Evolutionary conservation across 2,888 invertebrate genomes (phyloP).

Genomic region (Scotopteryx bipunctaria): DNA sequence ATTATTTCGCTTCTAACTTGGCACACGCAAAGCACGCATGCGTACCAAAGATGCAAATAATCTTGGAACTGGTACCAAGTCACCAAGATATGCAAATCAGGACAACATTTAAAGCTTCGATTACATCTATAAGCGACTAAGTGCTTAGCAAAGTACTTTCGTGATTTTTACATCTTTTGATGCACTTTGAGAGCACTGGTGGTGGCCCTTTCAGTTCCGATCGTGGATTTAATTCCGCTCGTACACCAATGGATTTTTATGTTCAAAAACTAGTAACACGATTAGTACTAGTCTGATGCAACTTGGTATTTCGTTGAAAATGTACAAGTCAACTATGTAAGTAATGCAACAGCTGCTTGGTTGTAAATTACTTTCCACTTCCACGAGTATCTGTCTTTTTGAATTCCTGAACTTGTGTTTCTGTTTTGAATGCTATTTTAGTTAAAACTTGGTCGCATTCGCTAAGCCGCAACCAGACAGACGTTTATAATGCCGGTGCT

Average conservation of each 20-base stretch:
- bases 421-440: slow-evolving; percentile 16
- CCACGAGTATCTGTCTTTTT: slow-evolving; percentile 12
- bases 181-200: too few species aligned
- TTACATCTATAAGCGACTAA: slow-evolving; percentile 2
- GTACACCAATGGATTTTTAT: too few species aligned
- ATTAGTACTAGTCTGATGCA: too few species aligned
- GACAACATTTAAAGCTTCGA: slow-evolving; percentile 6
- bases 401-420: slow-evolving; percentile 8
- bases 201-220: too few species aligned
- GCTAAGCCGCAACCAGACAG: neutral
- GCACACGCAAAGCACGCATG: slow-evolving; percentile 1
- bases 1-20: slow-evolving; percentile 9
- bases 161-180: too few species aligned
- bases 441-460: slow-evolving; percentile 1
- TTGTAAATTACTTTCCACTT: slow-evolving; percentile 13
- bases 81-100: slow-evolving; percentile 10
- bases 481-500: slow-evolving; percentile 8
- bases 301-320: slow-evolving; percentile 3
- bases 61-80: slow-evolving; percentile 21
- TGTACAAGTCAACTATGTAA: slow-evolving; percentile 1
- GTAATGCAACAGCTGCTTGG: slow-evolving; percentile 14
- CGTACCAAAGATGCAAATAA: slow-evolving; percentile 18
- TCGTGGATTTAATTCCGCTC: too few species aligned
- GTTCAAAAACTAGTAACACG: too few species aligned
- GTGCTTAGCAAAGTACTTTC: neutral